Percentiles rank a stretch among this genome's conserved stretches.
These are phyloP conservation scores for Acanthosepion pharaonis DNA, from an alignment of 2,888 invertebrate species.

Conservation along the genomic window DNA sequence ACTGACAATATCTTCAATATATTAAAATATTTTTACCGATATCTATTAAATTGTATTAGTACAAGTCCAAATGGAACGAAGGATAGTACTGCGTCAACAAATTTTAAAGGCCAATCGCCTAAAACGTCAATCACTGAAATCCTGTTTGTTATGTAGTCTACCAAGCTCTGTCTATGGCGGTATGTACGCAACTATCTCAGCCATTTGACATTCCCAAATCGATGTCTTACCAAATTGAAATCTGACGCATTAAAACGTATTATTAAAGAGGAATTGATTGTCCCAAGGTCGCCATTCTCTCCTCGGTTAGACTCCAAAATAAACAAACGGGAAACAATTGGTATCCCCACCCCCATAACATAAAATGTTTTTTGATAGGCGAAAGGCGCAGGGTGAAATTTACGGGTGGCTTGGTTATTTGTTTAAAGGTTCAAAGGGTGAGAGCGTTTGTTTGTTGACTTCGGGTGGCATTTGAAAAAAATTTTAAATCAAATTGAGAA, in stretches of 20 bases:
- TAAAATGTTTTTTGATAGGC: neutral
- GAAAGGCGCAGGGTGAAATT: neutral
- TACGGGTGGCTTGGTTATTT: neutral
- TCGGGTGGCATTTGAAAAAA: neutral
- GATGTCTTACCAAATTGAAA: neutral
- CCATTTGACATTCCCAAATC: too few relatives aligned
- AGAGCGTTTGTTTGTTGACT: neutral
- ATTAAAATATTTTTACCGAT: too few relatives aligned
- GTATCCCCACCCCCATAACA: neutral
- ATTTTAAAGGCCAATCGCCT: too few relatives aligned
- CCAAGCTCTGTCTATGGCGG: too few relatives aligned
- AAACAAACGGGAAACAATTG: neutral
- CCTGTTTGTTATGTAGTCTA: too few relatives aligned
- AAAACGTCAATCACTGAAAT: too few relatives aligned
- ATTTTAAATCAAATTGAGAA: neutral
- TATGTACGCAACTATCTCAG: too few relatives aligned
- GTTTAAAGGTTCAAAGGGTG: neutral
- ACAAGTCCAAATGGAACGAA: too few relatives aligned
- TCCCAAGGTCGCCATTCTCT: neutral
- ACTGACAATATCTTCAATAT: too few relatives aligned
- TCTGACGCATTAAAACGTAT: neutral
- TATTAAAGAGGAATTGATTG: constrained; percentile 18
- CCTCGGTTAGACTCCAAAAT: neutral
- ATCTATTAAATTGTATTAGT: too few relatives aligned
- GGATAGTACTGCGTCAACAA: too few relatives aligned